A percentile compares a stretch with the other conserved stretches of the same genome.
Evolutionary conservation across 2,888 invertebrate genomes (phyloP).

Genomic region (Caenorhabditis becei): DNA sequence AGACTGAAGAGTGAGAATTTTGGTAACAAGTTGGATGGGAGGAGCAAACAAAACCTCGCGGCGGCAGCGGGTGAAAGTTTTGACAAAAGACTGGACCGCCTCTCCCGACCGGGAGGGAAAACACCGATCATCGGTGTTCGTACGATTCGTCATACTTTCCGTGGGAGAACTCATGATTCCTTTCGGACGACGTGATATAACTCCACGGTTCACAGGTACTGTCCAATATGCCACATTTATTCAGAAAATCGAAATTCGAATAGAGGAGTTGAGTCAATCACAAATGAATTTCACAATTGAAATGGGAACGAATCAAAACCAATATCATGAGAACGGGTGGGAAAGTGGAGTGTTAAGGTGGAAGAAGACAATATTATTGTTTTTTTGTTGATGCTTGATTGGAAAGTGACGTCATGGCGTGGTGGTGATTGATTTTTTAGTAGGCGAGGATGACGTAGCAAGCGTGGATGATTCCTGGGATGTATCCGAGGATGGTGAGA

Average conservation of each 20-base stretch:
- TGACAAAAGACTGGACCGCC: neutral
- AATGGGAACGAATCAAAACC: constrained; percentile 15
- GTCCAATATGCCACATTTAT: neutral
- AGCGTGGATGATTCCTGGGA: constrained; percentile 75
- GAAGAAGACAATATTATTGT: neutral
- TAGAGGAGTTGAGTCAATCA: constrained; percentile 18
- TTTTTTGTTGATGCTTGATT: neutral
- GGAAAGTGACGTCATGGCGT: neutral
- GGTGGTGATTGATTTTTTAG: constrained; percentile 24
- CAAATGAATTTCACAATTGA: constrained; percentile 13
- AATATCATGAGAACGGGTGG: constrained; percentile 27
- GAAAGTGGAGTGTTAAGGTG: constrained; percentile 8
- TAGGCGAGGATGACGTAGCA: constrained; percentile 70
- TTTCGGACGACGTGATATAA: too few relatives aligned
- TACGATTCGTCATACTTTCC: neutral
- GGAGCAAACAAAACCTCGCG: constrained; percentile 6
- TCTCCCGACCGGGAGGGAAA: neutral
- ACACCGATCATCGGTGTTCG: constrained; percentile 1
- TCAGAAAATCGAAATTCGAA: constrained; percentile 7
- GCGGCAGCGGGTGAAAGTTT: constrained; percentile 2
- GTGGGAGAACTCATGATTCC: neutral
- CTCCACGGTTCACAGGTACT: neutral
- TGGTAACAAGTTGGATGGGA: constrained; percentile 11
- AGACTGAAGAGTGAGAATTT: constrained; percentile 1
- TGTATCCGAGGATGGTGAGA: constrained; percentile 74